Conservation (phyloP, 2,797 vertebrate species). For the Otolemur crassicaudatus region DNA sequence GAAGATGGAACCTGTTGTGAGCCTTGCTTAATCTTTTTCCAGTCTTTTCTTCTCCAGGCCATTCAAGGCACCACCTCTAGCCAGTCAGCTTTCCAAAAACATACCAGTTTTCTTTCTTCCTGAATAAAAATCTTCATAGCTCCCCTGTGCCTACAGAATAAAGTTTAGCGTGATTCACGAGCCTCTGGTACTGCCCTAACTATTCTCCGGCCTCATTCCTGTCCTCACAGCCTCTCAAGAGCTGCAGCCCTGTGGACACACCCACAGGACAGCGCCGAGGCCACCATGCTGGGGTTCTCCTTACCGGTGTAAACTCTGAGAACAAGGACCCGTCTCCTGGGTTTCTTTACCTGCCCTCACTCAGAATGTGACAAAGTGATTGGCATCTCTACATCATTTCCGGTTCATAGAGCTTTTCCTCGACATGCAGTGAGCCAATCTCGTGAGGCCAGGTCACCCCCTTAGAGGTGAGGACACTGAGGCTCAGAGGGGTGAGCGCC, state of each 20-base stretch:
- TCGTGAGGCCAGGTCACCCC: not conserved
- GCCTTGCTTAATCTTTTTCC: not conserved
- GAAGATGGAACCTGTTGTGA: not conserved
- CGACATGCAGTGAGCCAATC: not conserved
- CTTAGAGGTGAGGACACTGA: not conserved
- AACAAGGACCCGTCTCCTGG: not conserved
- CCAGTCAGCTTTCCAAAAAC: not conserved
- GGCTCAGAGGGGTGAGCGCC: not conserved
- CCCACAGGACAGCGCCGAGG: fast-evolving
- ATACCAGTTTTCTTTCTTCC: not conserved
- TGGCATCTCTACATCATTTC: not conserved
- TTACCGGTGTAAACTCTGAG: not conserved
- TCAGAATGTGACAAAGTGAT: not conserved
- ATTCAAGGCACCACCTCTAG: not conserved
- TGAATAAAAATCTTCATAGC: not conserved
- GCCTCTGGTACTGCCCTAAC: not conserved
- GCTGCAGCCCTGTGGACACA: not conserved
- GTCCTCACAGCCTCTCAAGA: not conserved
- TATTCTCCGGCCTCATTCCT: not conserved
- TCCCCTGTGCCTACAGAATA: not conserved
- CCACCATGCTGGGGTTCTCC: not conserved
- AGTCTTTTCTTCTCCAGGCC: not conserved
- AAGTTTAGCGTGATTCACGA: not conserved
- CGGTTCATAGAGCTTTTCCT: not conserved
- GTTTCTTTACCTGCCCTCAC: not conserved